phyloP scores from a whole-genome alignment of 2,797 vertebrate species.

The Clarias fuscus region DNA sequence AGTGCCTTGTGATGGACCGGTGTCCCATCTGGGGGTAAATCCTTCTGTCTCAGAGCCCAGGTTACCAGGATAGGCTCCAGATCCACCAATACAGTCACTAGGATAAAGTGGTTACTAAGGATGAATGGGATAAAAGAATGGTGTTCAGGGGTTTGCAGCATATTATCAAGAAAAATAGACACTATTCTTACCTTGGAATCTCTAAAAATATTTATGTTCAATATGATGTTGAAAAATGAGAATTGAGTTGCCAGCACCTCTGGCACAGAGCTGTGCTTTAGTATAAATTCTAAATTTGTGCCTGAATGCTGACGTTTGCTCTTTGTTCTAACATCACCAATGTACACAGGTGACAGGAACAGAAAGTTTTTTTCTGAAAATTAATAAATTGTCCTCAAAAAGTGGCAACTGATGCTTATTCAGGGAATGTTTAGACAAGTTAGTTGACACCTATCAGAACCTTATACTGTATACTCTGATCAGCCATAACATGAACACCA shows the following conservation, averaged over 20 bases:
- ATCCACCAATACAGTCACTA: not conserved
- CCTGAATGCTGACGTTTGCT: conserved; percentile 35
- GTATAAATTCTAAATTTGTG: conserved; percentile 41
- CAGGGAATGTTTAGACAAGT: not conserved
- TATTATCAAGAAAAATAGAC: conserved; percentile 45
- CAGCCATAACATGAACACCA: too few species aligned
- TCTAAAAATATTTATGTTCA: conserved; percentile 38
- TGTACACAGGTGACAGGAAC: conserved; percentile 10
- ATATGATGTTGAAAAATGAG: conserved; percentile 49
- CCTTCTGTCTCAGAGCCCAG: not conserved
- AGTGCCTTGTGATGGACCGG: not conserved
- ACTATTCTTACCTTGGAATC: conserved; percentile 43
- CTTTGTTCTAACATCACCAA: conserved; percentile 45
- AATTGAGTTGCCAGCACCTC: not conserved
- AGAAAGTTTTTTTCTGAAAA: conserved; percentile 37
- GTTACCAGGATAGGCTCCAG: not conserved
- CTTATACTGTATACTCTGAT: not conserved
- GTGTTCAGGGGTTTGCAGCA: conserved; percentile 25
- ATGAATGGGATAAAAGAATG: conserved; percentile 10
- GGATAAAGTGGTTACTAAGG: not conserved
- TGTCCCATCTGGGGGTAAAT: not conserved
- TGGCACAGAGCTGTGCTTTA: conserved; percentile 18
- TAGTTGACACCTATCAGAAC: not conserved
- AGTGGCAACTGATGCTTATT: conserved; percentile 17
- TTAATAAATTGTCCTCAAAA: conserved; percentile 16